Evolutionary conservation across 2,888 invertebrate genomes (phyloP).

Genomic region (Drosophila trichaetosa): DNA sequence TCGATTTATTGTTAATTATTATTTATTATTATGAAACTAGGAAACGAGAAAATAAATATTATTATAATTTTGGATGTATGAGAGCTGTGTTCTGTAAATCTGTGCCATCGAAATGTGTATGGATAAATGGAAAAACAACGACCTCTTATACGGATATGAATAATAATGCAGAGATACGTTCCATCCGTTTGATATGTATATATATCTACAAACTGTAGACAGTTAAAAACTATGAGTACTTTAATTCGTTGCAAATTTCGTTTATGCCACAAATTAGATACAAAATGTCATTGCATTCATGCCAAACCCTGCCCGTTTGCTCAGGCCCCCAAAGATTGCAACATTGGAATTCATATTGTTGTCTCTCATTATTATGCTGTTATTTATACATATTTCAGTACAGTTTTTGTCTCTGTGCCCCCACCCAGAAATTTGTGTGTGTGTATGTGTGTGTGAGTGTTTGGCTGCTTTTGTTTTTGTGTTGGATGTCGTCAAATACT

Average conservation of each 20-base stretch:
- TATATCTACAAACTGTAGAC: neutral
- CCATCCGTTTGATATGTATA: neutral
- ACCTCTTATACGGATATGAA: neutral
- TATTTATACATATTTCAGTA: constrained; percentile 58
- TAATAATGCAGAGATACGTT: neutral
- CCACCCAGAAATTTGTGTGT: neutral
- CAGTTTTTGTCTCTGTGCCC: constrained; percentile 16
- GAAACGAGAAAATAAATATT: neutral
- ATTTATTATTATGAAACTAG: neutral
- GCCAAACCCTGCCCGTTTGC: neutral
- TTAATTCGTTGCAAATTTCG: constrained; percentile 22
- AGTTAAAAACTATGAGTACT: constrained; percentile 3
- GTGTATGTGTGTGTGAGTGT: constrained; percentile 15
- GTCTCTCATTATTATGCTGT: constrained; percentile 60
- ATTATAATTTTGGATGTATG: neutral
- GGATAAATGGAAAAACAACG: neutral
- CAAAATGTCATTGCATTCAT: constrained; percentile 28
- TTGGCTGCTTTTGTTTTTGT: constrained; percentile 26
- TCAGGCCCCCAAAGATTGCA: constrained; percentile 21
- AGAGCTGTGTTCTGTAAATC: neutral
- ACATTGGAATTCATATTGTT: constrained; percentile 50
- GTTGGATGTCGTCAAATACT: constrained; percentile 63
- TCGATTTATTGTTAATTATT: neutral
- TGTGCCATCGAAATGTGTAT: neutral
- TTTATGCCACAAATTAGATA: constrained; percentile 21